Base-by-base conservation (phyloP, 2,888 invertebrate genomes). In the Lasioglossum figueresi region DNA sequence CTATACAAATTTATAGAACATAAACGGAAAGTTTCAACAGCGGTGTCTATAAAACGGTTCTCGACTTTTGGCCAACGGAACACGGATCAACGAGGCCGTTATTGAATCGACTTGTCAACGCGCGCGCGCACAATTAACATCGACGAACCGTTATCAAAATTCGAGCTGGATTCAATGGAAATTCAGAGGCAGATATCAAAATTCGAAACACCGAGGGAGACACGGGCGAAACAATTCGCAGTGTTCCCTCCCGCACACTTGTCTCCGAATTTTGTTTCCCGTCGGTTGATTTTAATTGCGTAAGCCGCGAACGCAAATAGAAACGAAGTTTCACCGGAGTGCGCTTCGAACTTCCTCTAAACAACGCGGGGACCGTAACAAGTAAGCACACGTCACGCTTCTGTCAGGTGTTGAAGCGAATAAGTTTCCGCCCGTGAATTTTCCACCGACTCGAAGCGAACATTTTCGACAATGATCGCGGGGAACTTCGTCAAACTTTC, bases 251-350 rank as follows among this genome's bases (percentile, higher is more conserved):
- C 5, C 40, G 23, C 70, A 40, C 70, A 23, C 40, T 70, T n/a
- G 40, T 37, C 70, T 14, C 70, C 40, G 37, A 37, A 80, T 23
- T 66, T 48, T 80, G 52, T 80, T 68, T 73, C 37, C 80, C 31
- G 59, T 19, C n/a, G 40, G 37, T 70, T 81, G 45, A 76, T 76
- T 76, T 76, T 76, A 76, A 76, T 76, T 63, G 63, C 76, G 56
- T 76, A 63, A 76, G 27, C 76, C 63, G 31, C 37, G 76, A 63
- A 45, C 43, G 76, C 63, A 76, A 76, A 63, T 56, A 76, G 76
- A 37, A 59, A 40, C 37, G 59, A 76, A 76, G 76, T 63, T 76
- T 31, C 31, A 3, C 31, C 23, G 31, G 19, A 0, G 19, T 0
- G 27, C 59, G 76, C 12, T 63, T 63, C 59, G 40, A 63, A 76